Base-by-base conservation (phyloP, 23 tunicate species). In the Ascidia mentula region DNA sequence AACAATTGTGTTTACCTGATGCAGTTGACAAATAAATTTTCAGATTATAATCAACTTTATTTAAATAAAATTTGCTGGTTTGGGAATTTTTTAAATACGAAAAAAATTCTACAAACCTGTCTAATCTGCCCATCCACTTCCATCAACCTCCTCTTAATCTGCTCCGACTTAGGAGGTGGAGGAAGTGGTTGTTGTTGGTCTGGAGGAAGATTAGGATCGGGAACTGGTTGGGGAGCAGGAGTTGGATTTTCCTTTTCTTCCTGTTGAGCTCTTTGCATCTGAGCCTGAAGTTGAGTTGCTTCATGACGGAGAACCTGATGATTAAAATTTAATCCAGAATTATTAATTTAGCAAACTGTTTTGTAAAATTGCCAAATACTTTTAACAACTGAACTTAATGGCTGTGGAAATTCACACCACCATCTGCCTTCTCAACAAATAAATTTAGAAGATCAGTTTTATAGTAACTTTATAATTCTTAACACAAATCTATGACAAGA, bases 251-350 rank as follows among this genome's bases (percentile, higher is more conserved):
- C 79, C 39, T 45, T 34, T 60, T 85, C 83, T 69, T 84, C 90
- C 36, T 80, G 83, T 37, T 90, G 86, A 2, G 37, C 79, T 32
- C 79, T 72, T 72, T 77, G 87, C 34, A 82, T 73, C 53, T 88
- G 93, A 81, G 73, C 42, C 40, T 87, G 82, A 9, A 88, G 83
- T 34, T 88, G 87, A n/a, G 82, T 83, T 0, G 93, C 76, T 46
- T 85, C 86, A 28, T 79, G 82, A 12, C 80, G 74, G 34, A 83
- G 75, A 34, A 65, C 80, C 80, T 83, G 65, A 53, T n/a, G n/a
- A n/a, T n/a, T n/a, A n/a, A n/a, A n/a, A n/a, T n/a, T n/a, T n/a
- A n/a, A n/a, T n/a, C n/a, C n/a, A n/a, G n/a, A n/a, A n/a, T n/a
- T n/a, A n/a, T n/a, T n/a, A n/a, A n/a, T n/a, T n/a, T n/a, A 53